Evolutionary conservation across 2,113 vertebrate genomes (phyloP), one percentile per base, ranked within the genome.

Genomic region (Scytalopus superciliaris): DNA sequence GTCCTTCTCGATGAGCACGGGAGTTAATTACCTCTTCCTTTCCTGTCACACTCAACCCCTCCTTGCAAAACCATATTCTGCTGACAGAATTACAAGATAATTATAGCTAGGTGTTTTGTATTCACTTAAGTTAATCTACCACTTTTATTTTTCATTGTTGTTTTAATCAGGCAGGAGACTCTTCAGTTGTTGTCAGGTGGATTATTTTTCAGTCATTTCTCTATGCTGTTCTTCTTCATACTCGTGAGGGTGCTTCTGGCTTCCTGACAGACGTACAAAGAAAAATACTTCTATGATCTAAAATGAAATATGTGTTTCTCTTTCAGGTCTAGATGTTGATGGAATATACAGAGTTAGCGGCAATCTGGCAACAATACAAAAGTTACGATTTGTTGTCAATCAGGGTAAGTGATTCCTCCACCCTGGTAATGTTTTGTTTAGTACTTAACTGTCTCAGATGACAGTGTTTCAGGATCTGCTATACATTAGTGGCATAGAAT

Each of bases 331-430:
- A 89, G 98, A 99, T 78, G 98, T 98, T 95, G 98, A 99, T 97
- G 99, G 99, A 92, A 98, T 99, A 96, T 99, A 99, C 98, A 98
- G 99, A 98, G 98, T 99, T 95, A 99, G 98, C 90, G 99, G 98
- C 94, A 99, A 99, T 98, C 98, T 99, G 93, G 98, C 99, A 96
- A 98, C 98, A 91, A 98, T 99, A 98, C 98, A 99, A 98, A 99
- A 99, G 97, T 98, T 99, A 96, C 98, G 98, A 97, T 99, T 99
- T 98, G 96, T 98, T 74, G 98, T 99, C 95, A 99, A 99, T 98
- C 98, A 99, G 98, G 99, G 99, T 99, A 98, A 98, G 97, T 94
- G 94, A 98, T 97, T 97, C 96, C 89, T 97, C 96, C 82, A 93
- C 91, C 96, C 93, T 74, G 92, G 89, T 96, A 82, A 89, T 96